Evolutionary conservation across 2,797 vertebrate genomes (phyloP), one percentile per base, ranked within the genome.

Genomic region (Hylomyscus alleni): DNA sequence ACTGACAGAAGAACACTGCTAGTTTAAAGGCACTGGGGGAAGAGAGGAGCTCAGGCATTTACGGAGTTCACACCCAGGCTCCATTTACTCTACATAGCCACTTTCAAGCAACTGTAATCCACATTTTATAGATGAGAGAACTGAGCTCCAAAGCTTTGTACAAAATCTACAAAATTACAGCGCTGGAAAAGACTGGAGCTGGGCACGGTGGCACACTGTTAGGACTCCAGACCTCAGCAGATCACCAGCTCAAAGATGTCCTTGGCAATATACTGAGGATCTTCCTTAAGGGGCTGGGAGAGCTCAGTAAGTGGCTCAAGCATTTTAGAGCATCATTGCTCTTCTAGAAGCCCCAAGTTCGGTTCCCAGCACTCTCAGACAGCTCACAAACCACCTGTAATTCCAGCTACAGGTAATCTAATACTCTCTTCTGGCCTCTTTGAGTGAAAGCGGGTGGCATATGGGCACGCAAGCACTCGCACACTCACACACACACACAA

Each of bases 61-160:
- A 26, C 31, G n/a, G 20, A 29, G 54, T 54, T 93, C 31, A 88
- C 29, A 84, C 3, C 40, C 62, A 81, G 17, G 54, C 54, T 89
- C 65, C 54, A 87, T 14, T 87, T 84, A 72, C 58, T 89, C 17
- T 0, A 50, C 52, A 82, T 1, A 6, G 54, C 52, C 37, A 52
- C 34, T 34, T 12, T 40, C 9, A 31, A 40, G 85, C n/a, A 58
- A 40, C 69, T 88, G 34, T 40, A 31, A 40, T 20, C n/a, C 54
- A 47, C n/a, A 80, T 37, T 80, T 54, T 69, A 94, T 3, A 94
- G 91, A 72, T 37, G 37, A 91, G 90, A 62, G 95, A 90, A 80
- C 65, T 90, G 56, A 87, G 77, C 65, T 88, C 72, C 56, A 69
- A 95, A 93, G 19, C 37, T 62, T 11, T 73, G 24, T 26, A 47